Conservation (phyloP, 2,797 vertebrate genomes). For the Crenichthys baileyi region DNA sequence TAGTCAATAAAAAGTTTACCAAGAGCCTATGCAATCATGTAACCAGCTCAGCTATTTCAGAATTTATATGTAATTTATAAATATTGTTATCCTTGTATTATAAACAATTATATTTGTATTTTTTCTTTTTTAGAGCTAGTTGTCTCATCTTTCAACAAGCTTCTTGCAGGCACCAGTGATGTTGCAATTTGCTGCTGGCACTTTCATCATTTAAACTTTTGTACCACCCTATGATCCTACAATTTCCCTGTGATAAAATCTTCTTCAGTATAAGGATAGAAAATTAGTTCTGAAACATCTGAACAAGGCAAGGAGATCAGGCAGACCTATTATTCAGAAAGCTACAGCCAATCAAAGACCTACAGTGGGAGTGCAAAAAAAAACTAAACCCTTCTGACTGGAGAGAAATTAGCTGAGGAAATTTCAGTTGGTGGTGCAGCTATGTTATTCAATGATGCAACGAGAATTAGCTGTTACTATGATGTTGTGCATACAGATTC, state of each 20-base stretch:
- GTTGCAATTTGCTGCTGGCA: slow-evolving; percentile 68
- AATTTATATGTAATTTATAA: slow-evolving; percentile 27
- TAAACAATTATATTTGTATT: slow-evolving; percentile 13
- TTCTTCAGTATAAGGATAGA: slow-evolving; percentile 44
- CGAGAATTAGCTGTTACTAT: slow-evolving; percentile 19
- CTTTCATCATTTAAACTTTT: slow-evolving; percentile 71
- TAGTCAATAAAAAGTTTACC: neutral
- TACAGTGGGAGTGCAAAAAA: slow-evolving; percentile 4
- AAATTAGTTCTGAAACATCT: slow-evolving; percentile 40
- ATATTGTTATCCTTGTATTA: slow-evolving; percentile 6
- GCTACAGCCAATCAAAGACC: slow-evolving; percentile 23
- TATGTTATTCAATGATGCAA: slow-evolving; percentile 40
- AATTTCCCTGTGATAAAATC: slow-evolving; percentile 49
- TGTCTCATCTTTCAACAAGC: slow-evolving; percentile 56
- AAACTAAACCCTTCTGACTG: neutral
- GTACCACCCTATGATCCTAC: slow-evolving; percentile 46
- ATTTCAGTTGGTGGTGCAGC: slow-evolving; percentile 8
- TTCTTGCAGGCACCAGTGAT: slow-evolving; percentile 51
- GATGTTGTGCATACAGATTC: slow-evolving; percentile 14
- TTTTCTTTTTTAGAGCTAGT: slow-evolving; percentile 10
- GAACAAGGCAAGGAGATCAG: slow-evolving; percentile 29
- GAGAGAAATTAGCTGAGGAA: slow-evolving; percentile 23
- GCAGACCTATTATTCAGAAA: slow-evolving; percentile 37
- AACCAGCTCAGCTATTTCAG: slow-evolving; percentile 12
- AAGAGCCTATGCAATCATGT: neutral